Base-by-base conservation (phyloP, 2,797 vertebrate genomes). In the Pseudochaenichthys georgianus region DNA sequence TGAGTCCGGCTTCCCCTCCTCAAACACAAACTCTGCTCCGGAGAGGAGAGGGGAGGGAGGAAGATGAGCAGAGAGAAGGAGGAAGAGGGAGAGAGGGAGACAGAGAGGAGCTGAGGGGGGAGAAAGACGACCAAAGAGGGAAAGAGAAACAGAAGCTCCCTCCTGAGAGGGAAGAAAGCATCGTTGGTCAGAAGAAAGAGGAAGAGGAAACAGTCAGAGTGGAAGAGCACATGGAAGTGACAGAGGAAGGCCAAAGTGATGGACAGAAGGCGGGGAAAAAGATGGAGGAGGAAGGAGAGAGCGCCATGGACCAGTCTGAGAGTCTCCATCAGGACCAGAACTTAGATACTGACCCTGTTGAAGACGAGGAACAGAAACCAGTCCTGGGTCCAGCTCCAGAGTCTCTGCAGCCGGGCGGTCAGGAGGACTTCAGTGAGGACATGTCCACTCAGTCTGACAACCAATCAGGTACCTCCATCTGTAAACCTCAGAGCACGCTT, bases 391-490 rank as follows among this genome's bases (percentile, higher is more conserved):
- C 73, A 1, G 38, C 13, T 2, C 55, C 80, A 0, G 68, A 90
- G 47, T 76, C 75, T 5, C 64, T 70, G 12, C 88, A 82, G 69
- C 70, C 83, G 0, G 73, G 73, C 41, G 60, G 73, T 59, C 88
- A 89, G 81, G 94, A 93, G 42, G 93, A 94, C 80, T 87, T 93
- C 82, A 89, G 94, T n/a, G 93, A 94, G 81, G 92, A 93, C 88
- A 87, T 91, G 87, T 94, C 94, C 0, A 88, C 86, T 0, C 94
- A 92, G 74, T 92, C 94, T 0, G 94, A 94, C 92, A 94, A 93
- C 88, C 95, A 94, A 65, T 95, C 94, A 89, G 95, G 94, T 95
- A 89, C 34, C n/a, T 1, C 1, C 11, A 41, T 2, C 50, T 41
- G 9, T 23, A 34, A 3, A 51, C 21, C 13, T 6, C 17, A 46